These are phyloP conservation scores for Melanostigma gelatinosum DNA, from an alignment of 2,113 vertebrate genomes.

Conservation along the genomic window DNA sequence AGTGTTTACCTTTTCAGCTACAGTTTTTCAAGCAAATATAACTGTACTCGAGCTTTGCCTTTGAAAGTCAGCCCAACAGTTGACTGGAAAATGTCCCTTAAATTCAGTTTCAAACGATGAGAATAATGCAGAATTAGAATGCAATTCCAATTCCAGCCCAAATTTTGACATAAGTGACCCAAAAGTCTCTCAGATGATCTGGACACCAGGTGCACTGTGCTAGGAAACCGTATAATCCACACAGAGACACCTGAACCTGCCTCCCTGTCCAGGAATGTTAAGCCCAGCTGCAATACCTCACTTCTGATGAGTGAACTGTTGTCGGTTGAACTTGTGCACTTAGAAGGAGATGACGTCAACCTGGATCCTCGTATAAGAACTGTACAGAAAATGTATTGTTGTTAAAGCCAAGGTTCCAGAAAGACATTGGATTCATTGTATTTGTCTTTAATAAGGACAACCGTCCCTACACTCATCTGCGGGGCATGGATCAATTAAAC, in stretches of 20 bases:
- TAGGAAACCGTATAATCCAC: constrained; percentile 13
- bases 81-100: background rate
- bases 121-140: background rate
- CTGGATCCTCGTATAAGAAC: background rate
- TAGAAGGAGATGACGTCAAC: constrained; percentile 12
- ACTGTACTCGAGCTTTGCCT: background rate
- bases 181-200: background rate
- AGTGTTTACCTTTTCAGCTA: constrained; percentile 49
- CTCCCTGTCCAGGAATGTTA: constrained; percentile 58
- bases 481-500: background rate
- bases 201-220: constrained; percentile 7
- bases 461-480: background rate
- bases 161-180: background rate
- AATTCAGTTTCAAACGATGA: background rate
- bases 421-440: background rate
- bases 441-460: background rate
- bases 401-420: constrained; percentile 3
- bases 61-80: background rate
- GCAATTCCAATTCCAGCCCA: background rate
- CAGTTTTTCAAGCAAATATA: constrained; percentile 6
- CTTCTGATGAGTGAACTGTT: constrained; percentile 34
- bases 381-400: background rate
- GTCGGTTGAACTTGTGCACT: constrained; percentile 8
- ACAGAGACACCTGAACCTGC: constrained; percentile 47
- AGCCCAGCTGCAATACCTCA: constrained; percentile 25